Evolutionary conservation across 1,140 invertebrate species (phyloP).

Genomic region (Plodia interpunctella): DNA sequence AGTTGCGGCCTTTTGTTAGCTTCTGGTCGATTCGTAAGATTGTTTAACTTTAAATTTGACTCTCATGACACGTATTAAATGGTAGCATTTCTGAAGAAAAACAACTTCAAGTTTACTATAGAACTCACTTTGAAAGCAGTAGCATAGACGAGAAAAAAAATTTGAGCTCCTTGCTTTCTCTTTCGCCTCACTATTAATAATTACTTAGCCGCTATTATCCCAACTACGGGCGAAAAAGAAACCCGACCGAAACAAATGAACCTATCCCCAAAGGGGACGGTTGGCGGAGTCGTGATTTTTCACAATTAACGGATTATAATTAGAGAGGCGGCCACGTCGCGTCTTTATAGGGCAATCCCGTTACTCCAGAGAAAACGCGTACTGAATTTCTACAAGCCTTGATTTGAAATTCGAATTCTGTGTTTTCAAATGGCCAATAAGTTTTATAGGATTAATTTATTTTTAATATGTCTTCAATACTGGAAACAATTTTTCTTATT

Average conservation of each 20-base stretch:
- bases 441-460: not conserved
- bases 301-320: slow-evolving; percentile 50
- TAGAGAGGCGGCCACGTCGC: slow-evolving; percentile 34
- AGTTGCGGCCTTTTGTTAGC: not conserved
- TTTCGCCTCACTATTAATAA: not conserved
- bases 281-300: slow-evolving; percentile 27
- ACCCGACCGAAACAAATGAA: slow-evolving; percentile 6
- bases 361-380: slow-evolving; percentile 22
- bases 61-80: too few species aligned
- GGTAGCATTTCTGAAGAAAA: too few species aligned
- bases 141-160: too few species aligned
- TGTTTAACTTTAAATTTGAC: too few species aligned
- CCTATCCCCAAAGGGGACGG: slow-evolving; percentile 6
- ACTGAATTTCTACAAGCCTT: slow-evolving; percentile 16
- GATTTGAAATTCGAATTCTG: not conserved
- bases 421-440: not conserved
- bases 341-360: slow-evolving; percentile 28
- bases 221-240: not conserved
- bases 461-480: not conserved
- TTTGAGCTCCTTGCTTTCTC: too few species aligned
- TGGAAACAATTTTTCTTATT: not conserved
- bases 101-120: too few species aligned
- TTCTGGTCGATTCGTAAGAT: too few species aligned
- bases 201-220: slow-evolving; percentile 1
- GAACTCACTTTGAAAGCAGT: too few species aligned